Percentiles rank a stretch among this genome's conserved stretches.
Conservation (phyloP, 2,113 vertebrate genomes). For the Elephas maximus region DNA sequence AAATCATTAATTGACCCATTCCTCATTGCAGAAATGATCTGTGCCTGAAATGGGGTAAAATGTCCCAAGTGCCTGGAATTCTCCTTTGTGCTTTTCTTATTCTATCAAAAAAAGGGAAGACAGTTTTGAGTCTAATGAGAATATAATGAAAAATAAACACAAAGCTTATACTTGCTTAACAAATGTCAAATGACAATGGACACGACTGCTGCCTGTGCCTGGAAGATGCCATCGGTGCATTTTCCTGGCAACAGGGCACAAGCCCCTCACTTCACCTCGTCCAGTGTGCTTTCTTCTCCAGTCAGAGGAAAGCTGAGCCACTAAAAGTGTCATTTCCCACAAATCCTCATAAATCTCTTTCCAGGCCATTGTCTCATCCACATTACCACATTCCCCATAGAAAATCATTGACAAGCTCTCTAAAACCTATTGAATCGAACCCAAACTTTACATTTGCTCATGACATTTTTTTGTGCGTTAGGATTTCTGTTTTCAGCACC, state of each 20-base stretch:
- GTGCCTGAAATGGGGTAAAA: not conserved
- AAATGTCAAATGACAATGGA: not conserved
- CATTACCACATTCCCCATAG: not conserved
- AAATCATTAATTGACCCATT: not conserved
- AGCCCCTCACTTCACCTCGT: not conserved
- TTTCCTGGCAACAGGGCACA: not conserved
- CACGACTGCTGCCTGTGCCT: not conserved
- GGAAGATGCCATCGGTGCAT: not conserved
- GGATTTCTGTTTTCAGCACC: not conserved
- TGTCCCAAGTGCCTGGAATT: not conserved
- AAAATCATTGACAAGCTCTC: not conserved
- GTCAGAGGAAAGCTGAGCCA: not conserved
- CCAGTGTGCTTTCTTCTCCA: not conserved
- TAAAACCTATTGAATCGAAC: not conserved
- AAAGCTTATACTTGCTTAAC: not conserved
- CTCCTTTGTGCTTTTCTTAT: not conserved
- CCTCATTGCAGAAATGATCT: not conserved
- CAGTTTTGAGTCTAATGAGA: not conserved
- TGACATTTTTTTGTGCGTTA: not conserved
- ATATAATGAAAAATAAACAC: slow-evolving; percentile 4
- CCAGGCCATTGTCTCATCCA: not conserved
- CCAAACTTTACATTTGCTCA: not conserved
- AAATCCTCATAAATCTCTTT: not conserved
- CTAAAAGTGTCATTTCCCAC: not conserved
- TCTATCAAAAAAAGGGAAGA: not conserved